Evolutionary conservation across 2,888 invertebrate species (phyloP).

Genomic region (Caenorhabditis sp.): DNA sequence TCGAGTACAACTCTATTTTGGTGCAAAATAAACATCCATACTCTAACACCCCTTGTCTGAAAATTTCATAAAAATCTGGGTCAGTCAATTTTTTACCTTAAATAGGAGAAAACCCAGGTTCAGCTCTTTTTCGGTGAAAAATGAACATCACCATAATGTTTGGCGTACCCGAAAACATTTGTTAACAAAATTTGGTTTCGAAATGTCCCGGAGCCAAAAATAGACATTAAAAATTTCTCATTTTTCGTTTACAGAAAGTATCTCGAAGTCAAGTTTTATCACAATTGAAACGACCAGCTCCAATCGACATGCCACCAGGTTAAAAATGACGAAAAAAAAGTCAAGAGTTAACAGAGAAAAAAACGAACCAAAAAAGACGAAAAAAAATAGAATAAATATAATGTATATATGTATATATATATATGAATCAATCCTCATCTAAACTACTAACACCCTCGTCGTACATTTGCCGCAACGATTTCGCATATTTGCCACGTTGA

Average conservation of each 20-base stretch:
- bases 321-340: not conserved
- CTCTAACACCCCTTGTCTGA: too few relatives aligned
- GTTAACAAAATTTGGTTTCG: too few relatives aligned
- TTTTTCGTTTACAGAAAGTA: conserved; percentile 22
- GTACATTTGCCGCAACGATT: conserved; percentile 20
- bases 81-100: too few relatives aligned
- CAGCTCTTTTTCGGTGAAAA: too few relatives aligned
- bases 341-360: conserved; percentile 4
- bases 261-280: conserved; percentile 44
- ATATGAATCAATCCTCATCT: conserved; percentile 3
- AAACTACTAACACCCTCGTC: conserved; percentile 15
- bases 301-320: conserved; percentile 39
- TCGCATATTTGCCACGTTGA: conserved; percentile 16
- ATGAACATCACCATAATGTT: too few relatives aligned
- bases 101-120: too few relatives aligned
- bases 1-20: too few relatives aligned
- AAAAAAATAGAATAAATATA: not conserved
- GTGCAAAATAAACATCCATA: too few relatives aligned
- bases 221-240: conserved; percentile 1
- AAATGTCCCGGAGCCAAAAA: too few relatives aligned
- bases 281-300: conserved; percentile 59
- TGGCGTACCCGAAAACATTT: too few relatives aligned
- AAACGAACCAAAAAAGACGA: not conserved
- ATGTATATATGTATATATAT: too few relatives aligned
- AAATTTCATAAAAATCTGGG: too few relatives aligned